Evolutionary conservation across 2,888 invertebrate genomes (phyloP), one percentile per base, ranked within the genome.

Genomic region (Lasioglossum leucozonium): DNA sequence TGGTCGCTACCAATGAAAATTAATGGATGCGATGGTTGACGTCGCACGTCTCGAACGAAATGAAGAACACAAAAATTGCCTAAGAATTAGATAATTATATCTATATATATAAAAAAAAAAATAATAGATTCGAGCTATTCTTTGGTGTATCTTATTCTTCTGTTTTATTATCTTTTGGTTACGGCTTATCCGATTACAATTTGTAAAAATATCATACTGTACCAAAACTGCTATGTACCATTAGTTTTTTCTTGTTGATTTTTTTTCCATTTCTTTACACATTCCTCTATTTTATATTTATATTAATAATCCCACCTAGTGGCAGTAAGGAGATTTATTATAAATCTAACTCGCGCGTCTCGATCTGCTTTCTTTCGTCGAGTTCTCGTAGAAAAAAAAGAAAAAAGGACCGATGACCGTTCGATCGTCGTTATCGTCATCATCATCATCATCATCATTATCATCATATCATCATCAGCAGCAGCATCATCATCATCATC

Each of bases 151-250:
- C 86, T 90, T 86, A 81, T 85, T 87, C 77, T 81, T 87, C 79
- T 82, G 78, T 92, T 85, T 92, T 91, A 92, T 93, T 92, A 90
- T 91, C 88, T 91, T 91, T 92, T 88, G 89, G 84, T 92, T 93
- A 93, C 91, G 90, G 91, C 91, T 93, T 93, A 93, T 92, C 92
- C 89, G 91, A 91, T 85, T 94, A 94, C 93, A 94, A 92, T 93
- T 94, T 94, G 94, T 94, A 94, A 94, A 94, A 94, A 94, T 94
- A 94, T 93, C 90, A 94, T 93, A 94, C 93, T 92, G 94, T 94
- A 94, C 93, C 93, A 93, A 94, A 94, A 89, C 87, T 87, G 88
- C 86, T 90, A 90, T 88, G 79, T 88, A 92, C 88, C 89, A 80
- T 91, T 87, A 91, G 85, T 90, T 67, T 82, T 77, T 75, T 42